phyloP scores from a whole-genome alignment of 2,888 invertebrate genomes.

The Hemicrepidius hirtus region DNA sequence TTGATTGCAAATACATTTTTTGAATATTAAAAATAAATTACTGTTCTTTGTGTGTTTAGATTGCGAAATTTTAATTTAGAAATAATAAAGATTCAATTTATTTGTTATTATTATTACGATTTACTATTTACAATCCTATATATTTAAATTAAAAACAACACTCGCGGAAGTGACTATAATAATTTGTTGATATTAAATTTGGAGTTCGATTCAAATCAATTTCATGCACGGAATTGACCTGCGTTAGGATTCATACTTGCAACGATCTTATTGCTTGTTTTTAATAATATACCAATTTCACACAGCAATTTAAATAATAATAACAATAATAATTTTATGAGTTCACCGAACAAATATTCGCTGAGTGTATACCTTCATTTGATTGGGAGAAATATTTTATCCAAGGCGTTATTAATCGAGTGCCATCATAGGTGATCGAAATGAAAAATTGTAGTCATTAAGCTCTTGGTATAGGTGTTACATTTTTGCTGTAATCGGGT shows the following conservation, averaged over 20 bases:
- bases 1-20: too few species aligned
- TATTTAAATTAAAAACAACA: not conserved
- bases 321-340: not conserved
- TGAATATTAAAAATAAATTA: too few species aligned
- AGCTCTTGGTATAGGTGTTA: slow-evolving; percentile 5
- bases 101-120: too few species aligned
- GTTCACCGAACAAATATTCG: not conserved
- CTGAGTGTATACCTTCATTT: slow-evolving; percentile 2
- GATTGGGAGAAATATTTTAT: slow-evolving; percentile 10
- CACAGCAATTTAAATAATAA: slow-evolving; percentile 5
- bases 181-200: slow-evolving; percentile 10
- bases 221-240: not conserved
- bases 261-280: not conserved
- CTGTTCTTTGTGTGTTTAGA: too few species aligned
- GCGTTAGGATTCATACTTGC: not conserved
- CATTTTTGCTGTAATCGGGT: slow-evolving; percentile 14
- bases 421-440: slow-evolving; percentile 6
- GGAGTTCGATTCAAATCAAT: slow-evolving; percentile 8
- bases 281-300: slow-evolving; percentile 14
- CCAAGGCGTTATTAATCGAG: slow-evolving; percentile 3
- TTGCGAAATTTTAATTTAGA: too few species aligned
- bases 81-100: too few species aligned
- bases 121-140: not conserved
- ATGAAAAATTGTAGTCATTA: slow-evolving; percentile 23
- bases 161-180: not conserved